Evolutionary conservation across 1,140 invertebrate species (phyloP).

Genomic region (Platyscapa corneri): DNA sequence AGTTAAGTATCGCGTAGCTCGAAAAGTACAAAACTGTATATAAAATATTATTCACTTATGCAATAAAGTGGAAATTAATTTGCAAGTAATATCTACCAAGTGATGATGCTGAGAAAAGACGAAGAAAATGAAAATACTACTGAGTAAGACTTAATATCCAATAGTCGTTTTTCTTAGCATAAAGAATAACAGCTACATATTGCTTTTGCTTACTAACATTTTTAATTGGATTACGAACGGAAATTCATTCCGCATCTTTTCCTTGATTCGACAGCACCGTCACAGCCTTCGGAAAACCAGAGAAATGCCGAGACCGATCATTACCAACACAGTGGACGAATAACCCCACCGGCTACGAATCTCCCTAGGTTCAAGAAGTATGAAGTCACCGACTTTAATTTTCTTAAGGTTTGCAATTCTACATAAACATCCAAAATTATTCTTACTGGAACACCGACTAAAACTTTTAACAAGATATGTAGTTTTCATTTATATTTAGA

Average conservation of each 20-base stretch:
- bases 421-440: background rate
- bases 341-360: slow-evolving; percentile 87
- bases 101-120: too few relatives aligned
- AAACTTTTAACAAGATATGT: too few relatives aligned
- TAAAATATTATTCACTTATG: too few relatives aligned
- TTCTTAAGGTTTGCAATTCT: slow-evolving; percentile 82
- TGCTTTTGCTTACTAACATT: slow-evolving; percentile 1
- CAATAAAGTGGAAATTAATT: too few relatives aligned
- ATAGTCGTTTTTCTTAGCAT: background rate
- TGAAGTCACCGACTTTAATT: slow-evolving; percentile 91
- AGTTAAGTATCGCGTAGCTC: too few relatives aligned
- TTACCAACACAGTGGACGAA: slow-evolving; percentile 83
- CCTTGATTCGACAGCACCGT: slow-evolving; percentile 64
- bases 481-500: too few relatives aligned
- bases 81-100: too few relatives aligned
- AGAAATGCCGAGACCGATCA: slow-evolving; percentile 72
- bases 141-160: background rate
- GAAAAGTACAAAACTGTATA: too few relatives aligned
- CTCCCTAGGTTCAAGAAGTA: slow-evolving; percentile 93
- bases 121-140: too few relatives aligned
- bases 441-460: too few relatives aligned
- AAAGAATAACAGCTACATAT: background rate
- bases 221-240: background rate
- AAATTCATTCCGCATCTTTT: slow-evolving; percentile 9
- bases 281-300: slow-evolving; percentile 69